Conservation (phyloP, 2,113 vertebrate species). For the Microtus montanus region DNA sequence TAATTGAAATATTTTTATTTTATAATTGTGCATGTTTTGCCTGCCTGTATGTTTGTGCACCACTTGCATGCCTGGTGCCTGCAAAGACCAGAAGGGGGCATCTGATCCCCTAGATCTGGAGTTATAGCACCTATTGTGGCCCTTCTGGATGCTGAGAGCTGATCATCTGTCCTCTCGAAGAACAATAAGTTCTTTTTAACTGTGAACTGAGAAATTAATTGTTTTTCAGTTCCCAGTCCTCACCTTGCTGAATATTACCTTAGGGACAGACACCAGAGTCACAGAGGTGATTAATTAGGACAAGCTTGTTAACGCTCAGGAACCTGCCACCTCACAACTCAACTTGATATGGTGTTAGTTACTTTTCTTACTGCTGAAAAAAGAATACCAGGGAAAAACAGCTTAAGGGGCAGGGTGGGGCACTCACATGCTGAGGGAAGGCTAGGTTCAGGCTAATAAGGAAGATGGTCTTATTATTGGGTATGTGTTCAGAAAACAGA, state of each 20-base stretch:
- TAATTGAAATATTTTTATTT: background rate
- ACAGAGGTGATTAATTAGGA: background rate
- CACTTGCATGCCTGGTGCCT: background rate
- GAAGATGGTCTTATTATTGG: background rate
- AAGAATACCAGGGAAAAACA: background rate
- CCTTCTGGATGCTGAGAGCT: background rate
- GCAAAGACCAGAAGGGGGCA: background rate
- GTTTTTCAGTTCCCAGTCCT: background rate
- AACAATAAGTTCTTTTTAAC: background rate
- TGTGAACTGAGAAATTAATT: background rate
- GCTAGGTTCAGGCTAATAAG: background rate
- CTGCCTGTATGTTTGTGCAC: background rate
- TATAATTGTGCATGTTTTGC: background rate
- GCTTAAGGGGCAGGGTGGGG: background rate
- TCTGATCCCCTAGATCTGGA: background rate
- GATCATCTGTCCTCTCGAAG: background rate
- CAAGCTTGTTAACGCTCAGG: background rate
- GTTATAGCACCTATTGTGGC: background rate
- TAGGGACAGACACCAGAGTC: background rate
- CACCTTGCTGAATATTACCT: conserved; percentile 3
- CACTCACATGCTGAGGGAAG: background rate
- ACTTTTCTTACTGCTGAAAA: background rate
- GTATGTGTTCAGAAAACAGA: background rate
- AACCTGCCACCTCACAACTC: background rate
- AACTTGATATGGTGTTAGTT: background rate